Evolutionary conservation across 1,140 invertebrate species (phyloP).

Genomic region (Phymastichus coffea): DNA sequence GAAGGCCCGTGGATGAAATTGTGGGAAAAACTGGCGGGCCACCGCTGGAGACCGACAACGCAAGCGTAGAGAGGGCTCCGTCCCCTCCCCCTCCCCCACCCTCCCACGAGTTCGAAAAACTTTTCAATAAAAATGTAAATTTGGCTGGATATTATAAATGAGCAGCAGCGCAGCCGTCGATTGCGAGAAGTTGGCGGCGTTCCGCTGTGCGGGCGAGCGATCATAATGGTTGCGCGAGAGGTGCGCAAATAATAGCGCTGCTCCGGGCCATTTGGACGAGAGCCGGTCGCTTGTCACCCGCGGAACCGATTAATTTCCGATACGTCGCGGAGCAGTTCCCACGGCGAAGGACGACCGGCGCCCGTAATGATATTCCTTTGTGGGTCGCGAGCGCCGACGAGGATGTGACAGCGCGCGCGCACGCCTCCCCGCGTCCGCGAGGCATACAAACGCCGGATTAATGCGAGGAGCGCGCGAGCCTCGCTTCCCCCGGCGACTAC

Average conservation of each 20-base stretch:
- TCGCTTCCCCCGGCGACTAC: background rate
- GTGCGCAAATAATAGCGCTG: too few species aligned
- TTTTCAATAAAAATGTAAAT: constrained; percentile 32
- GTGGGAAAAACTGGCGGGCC: constrained; percentile 22
- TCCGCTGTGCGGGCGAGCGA: background rate
- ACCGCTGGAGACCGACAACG: too few species aligned
- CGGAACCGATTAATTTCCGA: constrained; percentile 5
- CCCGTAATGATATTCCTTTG: background rate
- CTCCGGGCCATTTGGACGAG: background rate
- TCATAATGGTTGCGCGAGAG: background rate
- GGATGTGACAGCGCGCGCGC: background rate
- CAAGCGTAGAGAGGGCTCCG: too few species aligned
- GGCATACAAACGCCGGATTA: constrained; percentile 1
- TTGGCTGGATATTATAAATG: constrained; percentile 23
- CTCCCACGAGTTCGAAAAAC: constrained; percentile 14
- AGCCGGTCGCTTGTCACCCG: background rate
- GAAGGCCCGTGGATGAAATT: background rate
- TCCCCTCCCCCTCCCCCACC: too few species aligned
- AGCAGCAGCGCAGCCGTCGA: constrained; percentile 13
- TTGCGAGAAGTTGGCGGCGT: background rate
- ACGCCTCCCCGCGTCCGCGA: background rate
- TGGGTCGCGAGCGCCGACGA: background rate
- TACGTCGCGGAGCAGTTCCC: background rate
- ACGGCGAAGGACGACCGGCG: background rate
- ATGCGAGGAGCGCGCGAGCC: background rate